Conservation (phyloP, 1,140 invertebrate genomes). For the Bathynomus jamesi region DNA sequence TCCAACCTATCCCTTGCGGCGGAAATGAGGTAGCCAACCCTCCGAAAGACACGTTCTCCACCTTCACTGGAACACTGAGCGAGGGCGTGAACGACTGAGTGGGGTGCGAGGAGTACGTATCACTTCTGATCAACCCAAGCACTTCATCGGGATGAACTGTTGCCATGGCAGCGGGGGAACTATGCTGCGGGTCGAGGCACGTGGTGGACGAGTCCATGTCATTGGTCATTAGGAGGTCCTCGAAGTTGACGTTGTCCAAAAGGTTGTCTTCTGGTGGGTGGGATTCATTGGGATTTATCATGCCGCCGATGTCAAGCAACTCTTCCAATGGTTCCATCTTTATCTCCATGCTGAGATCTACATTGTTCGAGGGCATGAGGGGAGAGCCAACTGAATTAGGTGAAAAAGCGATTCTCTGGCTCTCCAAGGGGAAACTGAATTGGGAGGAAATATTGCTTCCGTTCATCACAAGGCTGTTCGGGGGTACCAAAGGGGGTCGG, state of each 20-base stretch:
- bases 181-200: constrained; percentile 20
- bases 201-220: constrained; percentile 10
- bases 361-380: background rate
- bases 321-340: background rate
- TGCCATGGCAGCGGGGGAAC: constrained; percentile 28
- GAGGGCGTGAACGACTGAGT: background rate
- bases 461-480: background rate
- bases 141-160: constrained; percentile 31
- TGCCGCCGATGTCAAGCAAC: background rate
- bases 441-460: background rate
- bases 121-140: constrained; percentile 13
- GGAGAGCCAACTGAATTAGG: background rate
- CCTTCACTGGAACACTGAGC: constrained; percentile 14
- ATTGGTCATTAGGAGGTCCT: constrained; percentile 5
- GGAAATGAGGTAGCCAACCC: constrained; percentile 23
- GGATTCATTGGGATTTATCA: background rate
- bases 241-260: background rate
- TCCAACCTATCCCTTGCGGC: constrained; percentile 22
- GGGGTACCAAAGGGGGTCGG: background rate
- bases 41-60: constrained; percentile 18
- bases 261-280: background rate
- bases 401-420: background rate
- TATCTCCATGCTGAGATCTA: background rate
- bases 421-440: background rate
- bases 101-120: constrained; percentile 3